These are phyloP conservation scores for Eucriotettix oculatus DNA, from an alignment of 2,888 invertebrate species.

Conservation along the genomic window DNA sequence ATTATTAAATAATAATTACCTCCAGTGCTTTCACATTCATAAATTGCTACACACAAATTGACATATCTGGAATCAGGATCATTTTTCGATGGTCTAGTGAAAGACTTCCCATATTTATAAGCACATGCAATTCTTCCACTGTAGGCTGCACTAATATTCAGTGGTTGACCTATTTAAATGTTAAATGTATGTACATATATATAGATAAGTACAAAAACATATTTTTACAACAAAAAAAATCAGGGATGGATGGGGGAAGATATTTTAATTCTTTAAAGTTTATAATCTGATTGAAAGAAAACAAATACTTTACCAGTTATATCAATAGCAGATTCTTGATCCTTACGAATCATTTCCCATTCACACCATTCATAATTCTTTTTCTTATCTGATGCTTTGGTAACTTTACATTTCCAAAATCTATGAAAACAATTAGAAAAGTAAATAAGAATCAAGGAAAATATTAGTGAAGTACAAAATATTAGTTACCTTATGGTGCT, in stretches of 20 bases:
- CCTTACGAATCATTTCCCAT: constrained; percentile 74
- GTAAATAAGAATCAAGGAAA: too few species aligned
- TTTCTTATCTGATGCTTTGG: constrained; percentile 28
- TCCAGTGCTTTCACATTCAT: constrained; percentile 97
- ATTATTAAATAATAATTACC: constrained; percentile 32
- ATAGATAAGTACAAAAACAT: too few species aligned
- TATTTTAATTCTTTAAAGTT: too few species aligned
- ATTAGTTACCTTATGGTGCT: constrained; percentile 50
- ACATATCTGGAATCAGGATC: constrained; percentile 70
- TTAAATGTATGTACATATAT: too few species aligned
- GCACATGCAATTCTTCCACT: constrained; percentile 95
- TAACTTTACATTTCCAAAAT: constrained; percentile 69
- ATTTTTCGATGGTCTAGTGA: constrained; percentile 59
- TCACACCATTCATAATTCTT: constrained; percentile 61
- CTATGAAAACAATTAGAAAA: constrained; percentile 24
- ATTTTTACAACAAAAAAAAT: too few species aligned
- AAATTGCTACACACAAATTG: constrained; percentile 86
- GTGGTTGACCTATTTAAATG: constrained; percentile 46
- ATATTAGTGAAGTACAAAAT: background rate
- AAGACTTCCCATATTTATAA: constrained; percentile 83
- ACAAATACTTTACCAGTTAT: constrained; percentile 42
- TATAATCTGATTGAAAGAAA: too few species aligned
- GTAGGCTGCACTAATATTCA: constrained; percentile 93
- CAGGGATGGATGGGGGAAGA: too few species aligned
- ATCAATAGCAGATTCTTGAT: constrained; percentile 46